phyloP scores from a whole-genome alignment of 2,888 invertebrate species.

The Chironomus riparius region DNA sequence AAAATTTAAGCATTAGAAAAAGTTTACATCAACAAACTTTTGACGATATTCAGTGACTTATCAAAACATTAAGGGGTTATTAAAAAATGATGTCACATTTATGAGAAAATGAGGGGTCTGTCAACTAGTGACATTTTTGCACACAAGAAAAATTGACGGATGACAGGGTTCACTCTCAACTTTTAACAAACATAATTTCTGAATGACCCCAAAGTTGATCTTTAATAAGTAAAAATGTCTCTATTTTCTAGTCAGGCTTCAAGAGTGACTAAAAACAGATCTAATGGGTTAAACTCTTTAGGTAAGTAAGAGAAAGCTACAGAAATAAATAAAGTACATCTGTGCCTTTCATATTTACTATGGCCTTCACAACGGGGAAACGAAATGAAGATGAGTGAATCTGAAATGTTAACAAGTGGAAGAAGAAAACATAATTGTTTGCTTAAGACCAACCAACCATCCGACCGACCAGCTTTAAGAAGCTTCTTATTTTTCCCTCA shows the following conservation, averaged over 20 bases:
- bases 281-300: too few relatives aligned
- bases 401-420: not conserved
- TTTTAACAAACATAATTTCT: not conserved
- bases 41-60: not conserved
- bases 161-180: too few relatives aligned
- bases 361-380: not conserved
- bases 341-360: conserved; percentile 6
- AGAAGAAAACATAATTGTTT: not conserved
- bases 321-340: conserved; percentile 22
- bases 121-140: too few relatives aligned
- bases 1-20: too few relatives aligned
- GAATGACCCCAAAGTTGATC: not conserved
- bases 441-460: not conserved
- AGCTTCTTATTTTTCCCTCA: not conserved
- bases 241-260: not conserved
- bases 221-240: not conserved
- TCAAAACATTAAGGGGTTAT: not conserved
- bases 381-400: not conserved
- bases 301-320: not conserved
- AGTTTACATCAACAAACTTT: too few relatives aligned
- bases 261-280: not conserved
- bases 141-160: too few relatives aligned
- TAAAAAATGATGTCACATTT: too few relatives aligned
- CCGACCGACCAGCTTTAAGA: not conserved
- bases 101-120: too few relatives aligned